Conservation (phyloP, 2,888 invertebrate genomes). For the Saturnia japonica region DNA sequence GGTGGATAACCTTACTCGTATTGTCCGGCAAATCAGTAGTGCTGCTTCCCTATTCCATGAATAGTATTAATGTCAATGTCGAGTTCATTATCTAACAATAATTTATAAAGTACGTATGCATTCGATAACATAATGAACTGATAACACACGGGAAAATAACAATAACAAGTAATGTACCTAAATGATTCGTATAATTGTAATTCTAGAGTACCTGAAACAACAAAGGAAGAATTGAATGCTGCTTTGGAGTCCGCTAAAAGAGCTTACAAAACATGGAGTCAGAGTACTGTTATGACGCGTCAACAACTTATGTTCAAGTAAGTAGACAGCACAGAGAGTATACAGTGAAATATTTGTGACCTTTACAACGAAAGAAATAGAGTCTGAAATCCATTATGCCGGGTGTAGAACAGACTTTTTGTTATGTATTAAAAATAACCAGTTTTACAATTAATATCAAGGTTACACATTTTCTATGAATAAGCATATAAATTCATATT, state of each 20-base stretch:
- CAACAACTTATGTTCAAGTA: constrained; percentile 96
- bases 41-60: no score
- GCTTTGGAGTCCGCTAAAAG: constrained; percentile 94
- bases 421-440: not conserved
- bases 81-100: not conserved
- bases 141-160: not conserved
- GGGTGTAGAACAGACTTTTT: no score
- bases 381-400: no score
- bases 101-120: not conserved
- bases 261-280: constrained; percentile 91
- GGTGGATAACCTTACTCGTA: no score
- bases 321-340: constrained; percentile 29
- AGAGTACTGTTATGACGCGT: constrained; percentile 94
- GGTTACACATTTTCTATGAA: not conserved
- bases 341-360: no score
- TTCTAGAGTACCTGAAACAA: constrained; percentile 93
- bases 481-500: no score
- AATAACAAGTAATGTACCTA: not conserved
- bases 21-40: no score
- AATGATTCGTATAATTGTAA: not conserved
- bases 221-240: constrained; percentile 92
- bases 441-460: not conserved
- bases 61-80: not conserved
- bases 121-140: not conserved
- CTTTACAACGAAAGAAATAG: no score